Evolutionary conservation across 2,888 invertebrate species (phyloP), one percentile per base, ranked within the genome.

Genomic region (Catocala sponsa): DNA sequence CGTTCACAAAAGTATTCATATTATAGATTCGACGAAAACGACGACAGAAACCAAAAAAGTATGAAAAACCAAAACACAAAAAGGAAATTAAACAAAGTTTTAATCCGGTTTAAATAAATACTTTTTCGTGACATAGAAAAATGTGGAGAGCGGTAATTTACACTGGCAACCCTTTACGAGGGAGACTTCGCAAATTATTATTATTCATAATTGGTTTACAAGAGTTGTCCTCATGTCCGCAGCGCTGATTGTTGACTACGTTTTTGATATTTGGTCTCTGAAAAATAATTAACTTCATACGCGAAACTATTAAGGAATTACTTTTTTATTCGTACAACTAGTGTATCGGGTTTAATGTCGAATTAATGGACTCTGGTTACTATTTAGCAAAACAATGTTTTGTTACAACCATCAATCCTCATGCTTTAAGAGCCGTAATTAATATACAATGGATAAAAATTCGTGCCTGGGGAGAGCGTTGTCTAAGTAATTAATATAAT

Each of bases 181-280:
- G 43, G 50, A 49, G 46, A 15, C 13, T 58, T 25, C 38, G 7
- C n/a, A 69, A 64, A 59, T n/a, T n/a, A n/a, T n/a, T n/a, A n/a
- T n/a, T n/a, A n/a, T 69, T 59, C 32, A 25, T 62, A 50, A 59
- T 70, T 68, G 49, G 51, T 65, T 68, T 57, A 59, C 52, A 42
- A 59, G 55, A 51, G 54, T 52, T 55, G 55, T 44, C 59, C 52
- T 49, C 52, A 57, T 68, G 56, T 54, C 38, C 15, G 48, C 46
- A 25, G 44, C n/a, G n/a, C 38, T 53, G 47, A 56, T 35, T 58
- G 47, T 58, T 46, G 42, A 32, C 42, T 46, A 46, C 46, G 6
- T 7, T 38, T 51, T 32, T 44, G 41, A 41, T 48, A 46, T 15
- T 48, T 13, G 10, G 12, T 15, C 5, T 9, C 11, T 9, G 25